A percentile compares a stretch with the other conserved stretches of the same genome.
Evolutionary conservation across 2,797 vertebrate species (phyloP).

Genomic region (Prionace glauca): DNA sequence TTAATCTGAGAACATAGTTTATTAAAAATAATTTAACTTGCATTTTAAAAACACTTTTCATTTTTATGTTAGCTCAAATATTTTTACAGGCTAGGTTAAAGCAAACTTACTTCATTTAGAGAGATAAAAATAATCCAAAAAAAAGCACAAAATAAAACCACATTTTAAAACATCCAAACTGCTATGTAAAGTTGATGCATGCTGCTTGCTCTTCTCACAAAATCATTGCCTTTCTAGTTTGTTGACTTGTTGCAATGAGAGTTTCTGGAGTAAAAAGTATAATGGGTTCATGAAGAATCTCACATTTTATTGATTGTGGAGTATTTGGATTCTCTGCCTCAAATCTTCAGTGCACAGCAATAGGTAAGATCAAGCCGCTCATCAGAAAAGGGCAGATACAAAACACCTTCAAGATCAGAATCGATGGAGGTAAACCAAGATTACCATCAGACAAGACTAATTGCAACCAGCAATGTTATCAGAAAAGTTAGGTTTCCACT

Average conservation of each 20-base stretch:
- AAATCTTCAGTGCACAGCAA: constrained; percentile 42
- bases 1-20: neutral
- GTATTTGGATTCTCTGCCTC: neutral
- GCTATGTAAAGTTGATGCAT: neutral
- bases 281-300: neutral
- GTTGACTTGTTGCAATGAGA: neutral
- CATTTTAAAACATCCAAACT: neutral
- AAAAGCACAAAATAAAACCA: constrained; percentile 7
- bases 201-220: neutral
- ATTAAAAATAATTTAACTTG: neutral
- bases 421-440: neutral
- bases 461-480: constrained; percentile 57
- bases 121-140: neutral
- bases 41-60: neutral
- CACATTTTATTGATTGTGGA: neutral
- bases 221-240: neutral
- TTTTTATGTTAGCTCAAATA: neutral
- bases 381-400: neutral
- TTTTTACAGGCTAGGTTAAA: neutral
- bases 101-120: neutral
- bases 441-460: constrained; percentile 57
- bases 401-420: constrained; percentile 39
- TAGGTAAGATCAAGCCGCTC: neutral
- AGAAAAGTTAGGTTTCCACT: constrained; percentile 70
- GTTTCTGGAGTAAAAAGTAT: neutral